These are phyloP conservation scores for Prietella phreatophila DNA, from an alignment of 2,113 vertebrate genomes.

Conservation along the genomic window DNA sequence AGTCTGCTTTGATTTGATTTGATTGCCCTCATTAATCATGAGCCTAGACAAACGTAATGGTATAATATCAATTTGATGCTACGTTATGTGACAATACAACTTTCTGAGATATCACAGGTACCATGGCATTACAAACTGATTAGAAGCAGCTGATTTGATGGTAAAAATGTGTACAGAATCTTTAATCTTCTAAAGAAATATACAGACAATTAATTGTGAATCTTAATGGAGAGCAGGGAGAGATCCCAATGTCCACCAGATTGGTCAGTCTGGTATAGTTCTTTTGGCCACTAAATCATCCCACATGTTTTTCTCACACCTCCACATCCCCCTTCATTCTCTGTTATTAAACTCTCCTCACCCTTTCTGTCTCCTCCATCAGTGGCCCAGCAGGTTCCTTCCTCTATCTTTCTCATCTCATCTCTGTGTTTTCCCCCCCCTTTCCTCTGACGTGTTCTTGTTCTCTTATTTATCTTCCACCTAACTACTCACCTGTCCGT, in stretches of 20 bases:
- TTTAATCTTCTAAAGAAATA: not conserved
- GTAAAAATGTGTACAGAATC: not conserved
- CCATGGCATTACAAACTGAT: not conserved
- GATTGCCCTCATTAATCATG: not conserved
- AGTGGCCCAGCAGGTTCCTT: conserved; percentile 46
- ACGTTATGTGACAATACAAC: not conserved
- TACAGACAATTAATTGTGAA: not conserved
- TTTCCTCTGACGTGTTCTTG: conserved; percentile 4
- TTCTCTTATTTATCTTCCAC: conserved; percentile 6
- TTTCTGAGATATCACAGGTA: not conserved
- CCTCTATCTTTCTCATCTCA: conserved; percentile 28
- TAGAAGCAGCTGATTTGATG: not conserved
- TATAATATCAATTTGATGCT: not conserved
- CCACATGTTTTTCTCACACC: conserved; percentile 50
- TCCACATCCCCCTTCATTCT: conserved; percentile 36
- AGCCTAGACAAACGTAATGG: not conserved
- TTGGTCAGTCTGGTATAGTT: conserved; percentile 52
- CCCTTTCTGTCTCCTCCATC: conserved; percentile 49
- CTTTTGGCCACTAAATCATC: conserved; percentile 55
- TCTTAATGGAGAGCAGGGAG: conserved; percentile 39
- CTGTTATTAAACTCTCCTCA: conserved; percentile 50
- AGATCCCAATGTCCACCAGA: conserved; percentile 22
- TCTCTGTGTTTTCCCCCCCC: not conserved
- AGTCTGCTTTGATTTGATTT: not conserved
- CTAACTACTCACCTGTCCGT: not conserved